These are phyloP conservation scores for Corythucha ciliata DNA, from an alignment of 2,888 invertebrate genomes.

Conservation along the genomic window DNA sequence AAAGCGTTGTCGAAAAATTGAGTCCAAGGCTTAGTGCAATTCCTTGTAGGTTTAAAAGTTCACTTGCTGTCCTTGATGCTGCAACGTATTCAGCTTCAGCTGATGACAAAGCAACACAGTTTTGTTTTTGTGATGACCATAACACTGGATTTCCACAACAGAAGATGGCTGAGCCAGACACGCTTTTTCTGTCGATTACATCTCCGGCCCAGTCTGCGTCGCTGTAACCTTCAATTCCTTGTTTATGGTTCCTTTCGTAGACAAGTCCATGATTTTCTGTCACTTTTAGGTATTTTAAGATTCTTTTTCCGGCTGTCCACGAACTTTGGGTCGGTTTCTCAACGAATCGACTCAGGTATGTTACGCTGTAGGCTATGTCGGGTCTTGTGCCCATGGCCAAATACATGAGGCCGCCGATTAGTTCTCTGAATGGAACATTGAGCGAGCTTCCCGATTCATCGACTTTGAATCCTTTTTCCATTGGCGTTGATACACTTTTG, in stretches of 20 bases:
- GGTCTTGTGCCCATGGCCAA: constrained; percentile 24
- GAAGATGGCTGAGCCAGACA: constrained; percentile 13
- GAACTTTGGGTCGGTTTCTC: constrained; percentile 22
- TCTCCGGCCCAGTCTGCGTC: constrained; percentile 22
- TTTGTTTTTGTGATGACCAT: constrained; percentile 17
- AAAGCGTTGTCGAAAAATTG: no score
- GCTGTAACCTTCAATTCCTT: background rate
- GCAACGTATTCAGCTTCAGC: background rate
- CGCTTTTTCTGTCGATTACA: constrained; percentile 11
- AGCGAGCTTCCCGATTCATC: constrained; percentile 6
- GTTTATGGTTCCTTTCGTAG: background rate
- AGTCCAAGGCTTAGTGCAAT: no score
- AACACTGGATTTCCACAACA: background rate
- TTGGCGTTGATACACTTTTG: constrained; percentile 20
- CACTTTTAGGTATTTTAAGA: constrained; percentile 2
- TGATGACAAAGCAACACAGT: background rate
- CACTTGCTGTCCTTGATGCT: background rate
- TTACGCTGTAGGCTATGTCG: constrained; percentile 18
- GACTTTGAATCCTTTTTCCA: constrained; percentile 16
- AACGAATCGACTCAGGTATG: constrained; percentile 25
- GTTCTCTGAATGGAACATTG: constrained; percentile 25
- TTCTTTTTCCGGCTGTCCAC: constrained; percentile 25
- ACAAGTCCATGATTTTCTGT: background rate
- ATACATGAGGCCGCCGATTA: constrained; percentile 25
- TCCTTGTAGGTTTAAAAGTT: background rate